These are phyloP conservation scores for Lepidurus arcticus DNA, from an alignment of 1,140 invertebrate species.

Conservation along the genomic window DNA sequence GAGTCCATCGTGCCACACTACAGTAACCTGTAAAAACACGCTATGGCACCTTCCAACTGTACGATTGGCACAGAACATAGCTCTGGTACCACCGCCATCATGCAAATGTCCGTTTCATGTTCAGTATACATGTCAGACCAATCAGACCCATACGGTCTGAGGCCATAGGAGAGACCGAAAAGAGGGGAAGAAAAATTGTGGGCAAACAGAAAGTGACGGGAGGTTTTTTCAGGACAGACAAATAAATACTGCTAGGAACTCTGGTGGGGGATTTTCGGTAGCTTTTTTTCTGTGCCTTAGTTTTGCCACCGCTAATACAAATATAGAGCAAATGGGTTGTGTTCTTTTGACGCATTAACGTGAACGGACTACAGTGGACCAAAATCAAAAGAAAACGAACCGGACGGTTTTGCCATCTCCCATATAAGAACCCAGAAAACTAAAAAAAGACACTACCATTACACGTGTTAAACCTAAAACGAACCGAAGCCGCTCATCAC, in stretches of 20 bases:
- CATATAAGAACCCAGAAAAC: not conserved
- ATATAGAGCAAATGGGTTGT: not conserved
- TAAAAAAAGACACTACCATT: not conserved
- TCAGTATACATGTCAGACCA: constrained; percentile 15
- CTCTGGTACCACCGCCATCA: not conserved
- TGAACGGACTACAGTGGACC: not conserved
- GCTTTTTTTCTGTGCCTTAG: not conserved
- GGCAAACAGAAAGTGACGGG: not conserved
- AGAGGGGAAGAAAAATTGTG: not conserved
- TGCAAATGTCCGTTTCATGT: constrained; percentile 17
- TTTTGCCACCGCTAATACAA: constrained; percentile 17
- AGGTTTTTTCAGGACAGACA: not conserved
- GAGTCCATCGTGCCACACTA: not conserved
- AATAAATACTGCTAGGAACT: constrained; percentile 22
- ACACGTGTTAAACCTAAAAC: not conserved
- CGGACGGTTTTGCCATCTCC: not conserved
- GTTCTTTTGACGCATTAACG: constrained; percentile 8
- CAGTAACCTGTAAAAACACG: not conserved
- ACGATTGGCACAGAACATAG: constrained; percentile 21
- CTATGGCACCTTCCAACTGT: constrained; percentile 10
- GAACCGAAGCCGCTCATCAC: constrained; percentile 8
- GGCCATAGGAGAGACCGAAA: not conserved
- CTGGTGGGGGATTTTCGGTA: constrained; percentile 9
- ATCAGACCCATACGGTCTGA: not conserved
- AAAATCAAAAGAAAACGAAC: not conserved